phyloP scores from a whole-genome alignment of 1,140 invertebrate genomes.

The Ridgeia piscesae region DNA sequence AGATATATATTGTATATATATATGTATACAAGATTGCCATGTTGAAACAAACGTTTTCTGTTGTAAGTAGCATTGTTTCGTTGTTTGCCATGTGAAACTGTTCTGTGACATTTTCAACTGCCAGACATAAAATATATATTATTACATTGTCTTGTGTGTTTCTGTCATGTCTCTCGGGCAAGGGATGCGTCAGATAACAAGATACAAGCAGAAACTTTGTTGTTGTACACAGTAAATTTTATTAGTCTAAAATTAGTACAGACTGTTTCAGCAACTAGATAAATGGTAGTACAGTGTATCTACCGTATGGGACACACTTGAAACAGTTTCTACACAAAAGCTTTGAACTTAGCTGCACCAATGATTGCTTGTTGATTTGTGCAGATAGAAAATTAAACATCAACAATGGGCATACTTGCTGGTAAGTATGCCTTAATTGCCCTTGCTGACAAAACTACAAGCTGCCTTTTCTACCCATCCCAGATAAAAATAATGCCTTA shows the following conservation, averaged over 20 bases:
- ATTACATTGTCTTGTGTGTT: neutral
- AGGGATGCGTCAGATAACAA: neutral
- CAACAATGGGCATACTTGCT: neutral
- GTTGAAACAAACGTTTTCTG: neutral
- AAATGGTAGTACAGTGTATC: slow-evolving; percentile 3
- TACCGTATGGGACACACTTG: neutral
- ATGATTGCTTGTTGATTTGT: neutral
- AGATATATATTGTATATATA: neutral
- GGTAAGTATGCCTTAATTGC: neutral
- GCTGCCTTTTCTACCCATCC: neutral
- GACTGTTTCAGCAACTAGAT: neutral
- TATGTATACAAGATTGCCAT: neutral
- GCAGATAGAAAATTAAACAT: neutral
- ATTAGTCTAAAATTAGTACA: neutral
- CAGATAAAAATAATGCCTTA: neutral
- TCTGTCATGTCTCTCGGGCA: neutral
- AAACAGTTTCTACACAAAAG: neutral
- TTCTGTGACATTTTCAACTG: neutral
- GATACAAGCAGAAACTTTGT: neutral
- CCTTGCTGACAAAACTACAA: neutral
- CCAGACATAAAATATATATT: neutral
- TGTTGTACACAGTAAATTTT: neutral
- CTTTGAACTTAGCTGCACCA: neutral
- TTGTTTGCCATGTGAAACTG: neutral
- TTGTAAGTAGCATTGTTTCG: neutral